These are phyloP conservation scores for Saccopteryx leptura DNA, from an alignment of 2,113 vertebrate species.

Conservation along the genomic window DNA sequence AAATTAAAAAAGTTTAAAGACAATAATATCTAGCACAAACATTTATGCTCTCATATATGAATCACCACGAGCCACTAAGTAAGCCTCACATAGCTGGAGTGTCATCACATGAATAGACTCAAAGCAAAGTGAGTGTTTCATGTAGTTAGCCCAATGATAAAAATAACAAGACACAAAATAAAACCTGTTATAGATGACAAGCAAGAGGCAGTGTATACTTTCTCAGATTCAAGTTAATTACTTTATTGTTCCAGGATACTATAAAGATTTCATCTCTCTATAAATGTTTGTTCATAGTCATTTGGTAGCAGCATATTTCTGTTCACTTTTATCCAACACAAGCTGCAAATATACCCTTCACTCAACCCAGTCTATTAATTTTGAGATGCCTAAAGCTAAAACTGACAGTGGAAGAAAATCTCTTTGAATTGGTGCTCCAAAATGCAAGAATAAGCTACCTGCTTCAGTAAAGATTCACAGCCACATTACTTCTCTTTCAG, in stretches of 20 bases:
- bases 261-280: conserved; percentile 19
- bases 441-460: not conserved
- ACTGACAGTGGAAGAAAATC: conserved; percentile 22
- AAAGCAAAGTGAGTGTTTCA: not conserved
- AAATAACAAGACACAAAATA: not conserved
- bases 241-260: conserved; percentile 47
- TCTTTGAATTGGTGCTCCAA: conserved; percentile 24
- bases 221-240: conserved; percentile 48
- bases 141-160: not conserved
- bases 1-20: conserved; percentile 42
- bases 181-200: not conserved
- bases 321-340: conserved; percentile 61
- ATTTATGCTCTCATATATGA: conserved; percentile 49
- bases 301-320: conserved; percentile 64
- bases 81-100: not conserved
- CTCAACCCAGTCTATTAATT: conserved; percentile 73
- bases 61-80: not conserved
- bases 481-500: not conserved
- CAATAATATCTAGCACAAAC: conserved; percentile 46
- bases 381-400: conserved; percentile 71
- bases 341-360: conserved; percentile 58
- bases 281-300: conserved; percentile 59
- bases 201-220: not conserved
- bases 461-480: not conserved
- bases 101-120: too few relatives aligned